These are phyloP conservation scores for Hyperoplus lanceolatus DNA, from an alignment of 2,797 vertebrate species.

Conservation along the genomic window DNA sequence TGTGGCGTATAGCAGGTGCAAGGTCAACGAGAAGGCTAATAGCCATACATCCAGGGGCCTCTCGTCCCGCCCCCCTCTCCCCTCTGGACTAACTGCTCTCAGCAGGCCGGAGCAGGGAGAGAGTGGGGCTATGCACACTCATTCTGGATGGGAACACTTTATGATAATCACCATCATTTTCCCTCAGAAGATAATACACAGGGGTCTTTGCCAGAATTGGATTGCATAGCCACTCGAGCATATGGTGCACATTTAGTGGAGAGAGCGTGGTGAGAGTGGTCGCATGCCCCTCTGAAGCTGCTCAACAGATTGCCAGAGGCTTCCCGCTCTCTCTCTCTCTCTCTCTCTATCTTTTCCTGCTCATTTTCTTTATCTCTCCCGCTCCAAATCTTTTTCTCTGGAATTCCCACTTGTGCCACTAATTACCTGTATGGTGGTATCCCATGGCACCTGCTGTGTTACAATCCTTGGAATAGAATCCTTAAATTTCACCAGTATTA, in stretches of 20 bases:
- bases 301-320: slow-evolving; percentile 43
- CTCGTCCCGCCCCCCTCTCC: slow-evolving; percentile 10
- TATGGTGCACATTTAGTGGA: slow-evolving; percentile 78
- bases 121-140: slow-evolving; percentile 46
- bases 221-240: slow-evolving; percentile 74
- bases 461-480: slow-evolving; percentile 7
- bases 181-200: slow-evolving; percentile 78
- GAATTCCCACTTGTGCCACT: slow-evolving; percentile 29
- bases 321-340: slow-evolving; percentile 30
- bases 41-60: slow-evolving; percentile 60
- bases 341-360: slow-evolving; percentile 23
- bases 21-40: slow-evolving; percentile 76
- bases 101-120: slow-evolving; percentile 57
- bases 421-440: slow-evolving; percentile 43
- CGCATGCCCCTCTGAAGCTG: slow-evolving; percentile 63
- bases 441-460: slow-evolving; percentile 41
- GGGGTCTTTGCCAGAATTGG: slow-evolving; percentile 73
- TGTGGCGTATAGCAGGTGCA: slow-evolving; percentile 70
- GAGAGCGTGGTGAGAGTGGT: slow-evolving; percentile 69
- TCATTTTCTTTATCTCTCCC: slow-evolving; percentile 11
- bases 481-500: neutral
- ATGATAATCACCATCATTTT: slow-evolving; percentile 84
- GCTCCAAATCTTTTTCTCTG: slow-evolving; percentile 5
- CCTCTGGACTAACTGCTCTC: slow-evolving; percentile 64
- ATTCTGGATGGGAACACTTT: slow-evolving; percentile 86